Conservation (phyloP, 2,888 invertebrate species). For the Drosophila hawaiiensis region DNA sequence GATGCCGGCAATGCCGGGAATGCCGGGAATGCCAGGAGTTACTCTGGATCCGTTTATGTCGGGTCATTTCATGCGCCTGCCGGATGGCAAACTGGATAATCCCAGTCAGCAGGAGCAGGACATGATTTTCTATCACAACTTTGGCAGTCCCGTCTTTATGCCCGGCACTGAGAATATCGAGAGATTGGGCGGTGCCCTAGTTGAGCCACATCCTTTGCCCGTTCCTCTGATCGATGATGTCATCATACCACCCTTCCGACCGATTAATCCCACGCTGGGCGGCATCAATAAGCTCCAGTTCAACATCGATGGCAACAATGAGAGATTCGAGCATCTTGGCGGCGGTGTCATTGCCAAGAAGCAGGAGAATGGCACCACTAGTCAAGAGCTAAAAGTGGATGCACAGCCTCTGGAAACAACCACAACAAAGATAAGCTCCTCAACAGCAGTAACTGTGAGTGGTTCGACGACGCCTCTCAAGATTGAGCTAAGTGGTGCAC, state of each 20-base stretch:
- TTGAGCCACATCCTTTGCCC: constrained; percentile 89
- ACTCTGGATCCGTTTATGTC: constrained; percentile 74
- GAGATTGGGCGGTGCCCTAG: constrained; percentile 87
- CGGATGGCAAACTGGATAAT: constrained; percentile 71
- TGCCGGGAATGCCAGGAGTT: constrained; percentile 17
- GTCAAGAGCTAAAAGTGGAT: constrained; percentile 16
- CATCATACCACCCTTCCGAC: constrained; percentile 82
- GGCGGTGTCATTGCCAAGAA: constrained; percentile 85
- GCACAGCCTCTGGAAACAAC: constrained; percentile 24
- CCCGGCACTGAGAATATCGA: constrained; percentile 88
- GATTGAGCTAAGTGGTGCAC: constrained; percentile 6
- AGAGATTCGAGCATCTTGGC: constrained; percentile 84
- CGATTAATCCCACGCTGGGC: constrained; percentile 75
- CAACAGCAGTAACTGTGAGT: neutral
- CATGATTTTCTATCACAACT: constrained; percentile 87
- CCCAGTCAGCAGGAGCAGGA: constrained; percentile 75
- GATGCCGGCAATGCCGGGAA: constrained; percentile 43
- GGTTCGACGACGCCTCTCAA: constrained; percentile 26
- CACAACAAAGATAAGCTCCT: constrained; percentile 31
- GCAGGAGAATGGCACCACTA: constrained; percentile 65
- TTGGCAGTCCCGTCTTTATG: constrained; percentile 88
- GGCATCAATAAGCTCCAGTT: constrained; percentile 74
- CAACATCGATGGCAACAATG: constrained; percentile 74
- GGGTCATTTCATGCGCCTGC: constrained; percentile 68
- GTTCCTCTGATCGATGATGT: constrained; percentile 86